Evolutionary conservation across 2,797 vertebrate species (phyloP).

Genomic region (Scolopax bukidnonensis): DNA sequence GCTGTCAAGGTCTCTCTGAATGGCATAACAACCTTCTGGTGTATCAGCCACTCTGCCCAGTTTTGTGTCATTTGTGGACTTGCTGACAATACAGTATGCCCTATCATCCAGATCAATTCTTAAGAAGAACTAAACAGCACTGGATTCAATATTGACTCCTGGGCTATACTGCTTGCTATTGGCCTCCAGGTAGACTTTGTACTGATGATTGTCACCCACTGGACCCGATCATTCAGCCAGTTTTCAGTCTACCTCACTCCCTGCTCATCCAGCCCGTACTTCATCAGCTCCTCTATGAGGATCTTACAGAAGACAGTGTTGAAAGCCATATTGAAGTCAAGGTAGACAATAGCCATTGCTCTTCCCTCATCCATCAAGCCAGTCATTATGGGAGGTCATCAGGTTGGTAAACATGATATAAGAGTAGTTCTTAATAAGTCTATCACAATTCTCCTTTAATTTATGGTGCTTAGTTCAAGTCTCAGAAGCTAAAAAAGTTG

Average conservation of each 20-base stretch:
- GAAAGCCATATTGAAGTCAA: neutral
- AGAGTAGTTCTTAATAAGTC: neutral
- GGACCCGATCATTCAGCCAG: neutral
- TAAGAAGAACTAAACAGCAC: neutral
- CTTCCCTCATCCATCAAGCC: neutral
- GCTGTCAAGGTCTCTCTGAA: neutral
- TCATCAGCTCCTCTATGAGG: neutral
- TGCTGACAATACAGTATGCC: neutral
- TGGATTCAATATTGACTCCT: accelerated
- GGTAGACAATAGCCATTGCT: neutral
- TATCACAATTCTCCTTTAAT: neutral
- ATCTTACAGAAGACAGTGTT: neutral
- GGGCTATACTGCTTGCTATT: neutral
- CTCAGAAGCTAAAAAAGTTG: neutral
- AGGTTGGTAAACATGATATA: neutral
- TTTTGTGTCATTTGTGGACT: neutral
- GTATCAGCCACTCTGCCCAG: neutral
- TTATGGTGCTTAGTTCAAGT: neutral
- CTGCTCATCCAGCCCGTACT: neutral
- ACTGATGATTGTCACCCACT: neutral
- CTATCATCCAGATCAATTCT: neutral
- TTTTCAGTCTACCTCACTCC: neutral
- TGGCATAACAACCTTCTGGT: neutral
- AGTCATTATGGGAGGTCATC: neutral
- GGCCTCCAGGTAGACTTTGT: neutral